Base-by-base conservation (phyloP, 2,113 vertebrate species). In the Etheostoma spectabile region DNA sequence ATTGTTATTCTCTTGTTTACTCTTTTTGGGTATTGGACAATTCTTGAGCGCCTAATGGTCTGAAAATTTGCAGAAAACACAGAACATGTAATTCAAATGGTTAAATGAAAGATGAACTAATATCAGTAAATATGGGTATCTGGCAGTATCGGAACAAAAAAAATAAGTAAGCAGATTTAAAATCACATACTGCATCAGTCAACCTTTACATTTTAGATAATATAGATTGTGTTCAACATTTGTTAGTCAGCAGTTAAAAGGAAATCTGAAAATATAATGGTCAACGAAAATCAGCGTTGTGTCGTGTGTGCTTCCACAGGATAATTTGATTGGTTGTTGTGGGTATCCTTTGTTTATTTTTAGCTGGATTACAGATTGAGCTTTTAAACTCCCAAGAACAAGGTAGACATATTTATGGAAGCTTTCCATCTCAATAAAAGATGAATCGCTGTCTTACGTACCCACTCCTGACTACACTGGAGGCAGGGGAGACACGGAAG, bases 401-500 rank as follows among this genome's bases (percentile, higher is more conserved):
- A 83, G 75, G 78, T 66, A 68, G 86, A 85, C 73, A 24, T 91
- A 89, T 93, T 92, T 89, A 89, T 90, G 83, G 86, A 86, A 51
- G 70, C 84, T 67, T 82, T 74, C 60, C 71, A 33, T 86, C 82
- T 89, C 84, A 90, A 88, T 92, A 89, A 92, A 92, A 87, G 82
- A 93, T 92, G 82, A 90, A 88, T 80, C 42, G 42, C 64, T 66
- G 42, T 71, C 78, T 92, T 92, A 93, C 65, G 91, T 88, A 93
- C 92, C 85, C 33, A 12, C 76, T 77, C 80, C 75, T 88, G 90
- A 84, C 90, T 87, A 83, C 83, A 62, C 79, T 55, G 73, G 24
- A 80, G 70, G 82, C 70, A 62, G 81, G n/a, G 52, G 71, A 22
- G 77, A 82, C 61, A 61, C 3, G 1, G 61, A 60, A 80, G 48